Conservation (phyloP, 2,888 invertebrate species). For the Geophilus truncorum region DNA sequence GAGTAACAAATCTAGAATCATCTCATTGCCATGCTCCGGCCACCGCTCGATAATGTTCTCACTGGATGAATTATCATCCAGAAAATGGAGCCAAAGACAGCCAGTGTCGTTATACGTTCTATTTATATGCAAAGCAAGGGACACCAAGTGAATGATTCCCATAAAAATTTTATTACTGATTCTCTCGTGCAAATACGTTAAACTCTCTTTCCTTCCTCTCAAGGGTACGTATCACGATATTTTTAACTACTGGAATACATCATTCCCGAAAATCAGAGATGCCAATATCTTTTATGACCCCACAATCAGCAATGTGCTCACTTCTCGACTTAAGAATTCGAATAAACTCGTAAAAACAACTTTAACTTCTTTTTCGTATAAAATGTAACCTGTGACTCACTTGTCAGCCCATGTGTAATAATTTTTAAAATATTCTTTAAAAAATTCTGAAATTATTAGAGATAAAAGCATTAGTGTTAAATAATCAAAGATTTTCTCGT, state of each 20-base stretch:
- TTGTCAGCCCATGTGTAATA: too few relatives aligned
- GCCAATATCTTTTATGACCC: background rate
- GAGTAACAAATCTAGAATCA: conserved; percentile 21
- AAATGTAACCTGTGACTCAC: background rate
- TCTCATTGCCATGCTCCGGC: conserved; percentile 22
- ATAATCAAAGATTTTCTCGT: too few relatives aligned
- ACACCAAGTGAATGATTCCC: conserved; percentile 13
- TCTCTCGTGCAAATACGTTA: background rate
- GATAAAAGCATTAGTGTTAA: too few relatives aligned
- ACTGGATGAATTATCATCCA: conserved; percentile 11
- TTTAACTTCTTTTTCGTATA: background rate
- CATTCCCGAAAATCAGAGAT: background rate
- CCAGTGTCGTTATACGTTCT: conserved; percentile 15
- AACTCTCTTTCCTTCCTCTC: background rate
- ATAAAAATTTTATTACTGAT: conserved; percentile 1
- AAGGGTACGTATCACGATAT: background rate
- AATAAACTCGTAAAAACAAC: too few relatives aligned
- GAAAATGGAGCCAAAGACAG: conserved; percentile 16
- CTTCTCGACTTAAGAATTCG: too few relatives aligned
- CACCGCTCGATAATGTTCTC: conserved; percentile 25
- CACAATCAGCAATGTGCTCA: background rate
- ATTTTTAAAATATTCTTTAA: too few relatives aligned
- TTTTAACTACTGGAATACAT: background rate
- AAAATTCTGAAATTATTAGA: too few relatives aligned
- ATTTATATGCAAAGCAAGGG: conserved; percentile 22